phyloP scores from a whole-genome alignment of 2,888 invertebrate genomes.

The Steinernema carpocapsae region DNA sequence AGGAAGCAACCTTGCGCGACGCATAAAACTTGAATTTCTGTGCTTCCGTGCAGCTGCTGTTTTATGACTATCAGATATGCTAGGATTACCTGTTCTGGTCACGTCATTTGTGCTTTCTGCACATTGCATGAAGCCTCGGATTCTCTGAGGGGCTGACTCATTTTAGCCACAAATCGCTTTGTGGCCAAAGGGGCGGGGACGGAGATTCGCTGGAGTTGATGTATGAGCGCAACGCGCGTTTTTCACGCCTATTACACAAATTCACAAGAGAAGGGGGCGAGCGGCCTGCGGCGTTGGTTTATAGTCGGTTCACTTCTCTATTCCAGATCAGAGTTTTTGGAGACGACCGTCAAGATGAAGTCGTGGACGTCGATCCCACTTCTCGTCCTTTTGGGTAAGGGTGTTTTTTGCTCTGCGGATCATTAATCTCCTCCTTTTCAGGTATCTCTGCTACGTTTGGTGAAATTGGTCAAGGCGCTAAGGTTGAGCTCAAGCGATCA shows the following conservation, averaged over 20 bases:
- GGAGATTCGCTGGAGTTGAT: not conserved
- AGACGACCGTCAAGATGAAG: conserved; percentile 7
- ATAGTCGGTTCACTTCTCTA: not conserved
- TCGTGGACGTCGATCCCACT: conserved; percentile 6
- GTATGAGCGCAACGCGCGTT: conserved; percentile 12
- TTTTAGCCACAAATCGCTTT: not conserved
- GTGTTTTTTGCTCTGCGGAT: not conserved
- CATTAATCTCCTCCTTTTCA: not conserved
- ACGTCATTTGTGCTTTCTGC: not conserved
- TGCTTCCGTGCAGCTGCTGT: not conserved
- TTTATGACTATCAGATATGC: not conserved
- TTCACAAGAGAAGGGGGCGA: not conserved
- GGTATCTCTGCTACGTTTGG: conserved; percentile 6
- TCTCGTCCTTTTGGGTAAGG: conserved; percentile 15
- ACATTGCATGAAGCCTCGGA: too few species aligned
- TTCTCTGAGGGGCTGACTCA: not conserved
- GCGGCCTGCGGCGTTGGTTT: not conserved
- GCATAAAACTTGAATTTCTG: conserved; percentile 19
- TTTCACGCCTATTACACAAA: conserved; percentile 31
- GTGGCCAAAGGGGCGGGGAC: conserved; percentile 9
- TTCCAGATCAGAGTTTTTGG: conserved; percentile 19
- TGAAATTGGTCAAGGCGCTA: conserved; percentile 1
- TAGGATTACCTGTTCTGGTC: conserved; percentile 26
- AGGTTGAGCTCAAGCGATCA: not conserved
- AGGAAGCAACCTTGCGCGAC: conserved; percentile 22